phyloP scores from a whole-genome alignment of 2,797 vertebrate genomes.

The Lithobates sylvaticus region DNA sequence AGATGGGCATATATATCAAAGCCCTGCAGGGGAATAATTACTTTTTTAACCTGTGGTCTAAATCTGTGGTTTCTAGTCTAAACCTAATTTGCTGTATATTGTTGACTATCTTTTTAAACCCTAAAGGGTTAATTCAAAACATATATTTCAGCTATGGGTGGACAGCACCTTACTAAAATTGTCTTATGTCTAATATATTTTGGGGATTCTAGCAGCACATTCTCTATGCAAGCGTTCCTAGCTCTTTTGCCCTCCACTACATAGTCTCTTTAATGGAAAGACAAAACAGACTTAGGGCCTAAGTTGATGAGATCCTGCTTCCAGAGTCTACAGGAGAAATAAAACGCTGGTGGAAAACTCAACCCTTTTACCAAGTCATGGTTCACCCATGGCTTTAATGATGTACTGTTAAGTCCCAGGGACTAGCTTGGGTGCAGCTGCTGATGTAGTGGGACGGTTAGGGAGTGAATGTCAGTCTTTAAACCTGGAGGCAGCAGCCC shows the following conservation, averaged over 20 bases:
- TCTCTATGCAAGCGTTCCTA: not conserved
- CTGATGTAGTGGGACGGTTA: slow-evolving; percentile 54
- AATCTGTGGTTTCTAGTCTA: not conserved
- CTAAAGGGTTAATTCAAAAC: too few relatives aligned
- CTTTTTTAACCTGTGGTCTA: not conserved
- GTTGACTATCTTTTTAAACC: too few relatives aligned
- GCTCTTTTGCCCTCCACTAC: not conserved
- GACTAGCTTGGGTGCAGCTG: slow-evolving; percentile 62
- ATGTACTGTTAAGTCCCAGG: slow-evolving; percentile 76
- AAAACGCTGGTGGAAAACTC: not conserved
- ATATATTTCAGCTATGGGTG: too few relatives aligned
- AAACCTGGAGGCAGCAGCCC: slow-evolving; percentile 81
- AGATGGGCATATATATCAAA: not conserved
- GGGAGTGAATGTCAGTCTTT: slow-evolving; percentile 77
- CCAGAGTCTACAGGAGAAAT: not conserved
- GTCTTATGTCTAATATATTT: too few relatives aligned
- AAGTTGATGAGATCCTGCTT: not conserved
- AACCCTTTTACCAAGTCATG: not conserved
- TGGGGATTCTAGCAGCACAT: too few relatives aligned
- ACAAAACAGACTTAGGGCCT: not conserved
- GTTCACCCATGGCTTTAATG: slow-evolving; percentile 58
- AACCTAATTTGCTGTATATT: not conserved
- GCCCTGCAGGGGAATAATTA: not conserved
- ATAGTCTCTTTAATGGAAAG: not conserved
- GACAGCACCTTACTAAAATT: too few relatives aligned